Evolutionary conservation across 2,797 vertebrate species (phyloP), one percentile per base, ranked within the genome.

Genomic region (Anguilla anguilla): DNA sequence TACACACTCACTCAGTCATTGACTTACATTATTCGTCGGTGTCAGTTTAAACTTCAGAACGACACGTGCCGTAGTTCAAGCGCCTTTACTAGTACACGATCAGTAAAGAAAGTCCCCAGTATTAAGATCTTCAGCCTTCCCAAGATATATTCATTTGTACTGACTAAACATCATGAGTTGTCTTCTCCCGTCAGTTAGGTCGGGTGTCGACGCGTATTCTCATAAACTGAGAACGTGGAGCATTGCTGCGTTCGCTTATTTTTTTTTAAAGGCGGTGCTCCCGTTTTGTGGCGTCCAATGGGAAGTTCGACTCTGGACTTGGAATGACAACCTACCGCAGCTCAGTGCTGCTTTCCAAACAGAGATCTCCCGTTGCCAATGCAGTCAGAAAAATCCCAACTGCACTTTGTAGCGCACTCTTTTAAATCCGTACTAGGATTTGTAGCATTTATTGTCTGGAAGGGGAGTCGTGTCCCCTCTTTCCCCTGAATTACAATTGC

Each of bases 21-120:
- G 43, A 82, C 79, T 82, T 82, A 82, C 79, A 49, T 82, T 51
- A 51, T 82, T 82, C 79, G 43, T 82, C 79, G 22, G 46, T 51
- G 43, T 82, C 79, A 49, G 43, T 51, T 82, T 25, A 82, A 82
- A 51, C 46, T 82, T 82, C 13, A 49, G 46, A 82, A 51, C 22
- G 46, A 82, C 79, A 82, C 79, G 79, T 82, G 79, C 43, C 46
- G 43, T 51, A n/a, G 79, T 82, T 82, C 79, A 82, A 82, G 43
- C 19, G 43, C 43, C 43, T 49, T 82, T 22, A 43, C 15, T 39
- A 4, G 31, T 17, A 22, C 39, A 43, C 35, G 35, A 39, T 79
- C 15, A 72, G 28, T 28, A 72, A 79, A 79, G 13, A 35, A 39
- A 79, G 39, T 79, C 35, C n/a, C 11, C 79, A 49, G 6, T 10